These are phyloP conservation scores for Sussaba pulchella DNA, from an alignment of 2,888 invertebrate species.

Conservation along the genomic window DNA sequence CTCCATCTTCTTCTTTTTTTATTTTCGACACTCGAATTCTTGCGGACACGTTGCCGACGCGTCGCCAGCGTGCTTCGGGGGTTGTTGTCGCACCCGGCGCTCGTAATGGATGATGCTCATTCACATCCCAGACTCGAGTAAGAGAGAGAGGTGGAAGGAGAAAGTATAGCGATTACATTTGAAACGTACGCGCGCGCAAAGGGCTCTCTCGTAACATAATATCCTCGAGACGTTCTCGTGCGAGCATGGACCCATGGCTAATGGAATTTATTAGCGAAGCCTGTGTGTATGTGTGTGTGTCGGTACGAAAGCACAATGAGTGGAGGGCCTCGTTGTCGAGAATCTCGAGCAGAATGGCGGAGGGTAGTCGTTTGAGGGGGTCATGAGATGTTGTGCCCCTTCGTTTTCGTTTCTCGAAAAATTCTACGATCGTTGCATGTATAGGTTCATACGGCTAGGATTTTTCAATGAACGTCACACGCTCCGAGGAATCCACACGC, in stretches of 20 bases:
- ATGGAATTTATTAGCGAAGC: conserved; percentile 83
- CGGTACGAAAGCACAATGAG: conserved; percentile 18
- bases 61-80: not conserved
- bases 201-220: conserved; percentile 83
- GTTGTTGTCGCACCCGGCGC: conserved; percentile 80
- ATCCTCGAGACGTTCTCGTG: conserved; percentile 71
- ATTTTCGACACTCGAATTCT: conserved; percentile 25
- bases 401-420: conserved; percentile 27
- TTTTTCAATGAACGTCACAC: conserved; percentile 12
- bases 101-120: conserved; percentile 80
- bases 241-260: conserved; percentile 81
- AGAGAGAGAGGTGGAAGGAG: conserved; percentile 40
- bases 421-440: not conserved
- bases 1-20: conserved; percentile 39
- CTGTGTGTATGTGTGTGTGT: conserved; percentile 10
- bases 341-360: conserved; percentile 48
- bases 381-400: conserved; percentile 12
- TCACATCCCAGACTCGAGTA: conserved; percentile 68
- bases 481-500: conserved; percentile 5
- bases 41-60: not conserved
- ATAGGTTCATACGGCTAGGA: not conserved
- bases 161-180: conserved; percentile 71
- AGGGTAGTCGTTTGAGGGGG: conserved; percentile 8
- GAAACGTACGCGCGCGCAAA: conserved; percentile 66
- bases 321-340: conserved; percentile 64